Conservation (phyloP, 1,140 invertebrate genomes). For the Chrysoperla carnea region DNA sequence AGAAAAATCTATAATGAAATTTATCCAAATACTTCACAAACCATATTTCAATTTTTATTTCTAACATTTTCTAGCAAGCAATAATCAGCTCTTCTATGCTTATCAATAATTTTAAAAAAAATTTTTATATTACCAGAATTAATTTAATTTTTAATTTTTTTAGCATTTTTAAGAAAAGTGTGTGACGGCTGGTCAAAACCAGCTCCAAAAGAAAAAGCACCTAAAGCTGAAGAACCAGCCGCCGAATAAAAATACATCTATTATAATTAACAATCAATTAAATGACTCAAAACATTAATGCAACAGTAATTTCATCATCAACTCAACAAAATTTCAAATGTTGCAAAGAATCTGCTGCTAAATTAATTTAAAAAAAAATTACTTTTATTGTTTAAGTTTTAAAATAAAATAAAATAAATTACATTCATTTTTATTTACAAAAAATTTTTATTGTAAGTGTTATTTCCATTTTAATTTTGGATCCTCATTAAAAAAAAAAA, state of each 20-base stretch:
- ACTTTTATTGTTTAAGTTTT: slow-evolving; percentile 5
- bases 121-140: slow-evolving; percentile 9
- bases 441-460: not conserved
- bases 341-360: no score
- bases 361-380: not conserved
- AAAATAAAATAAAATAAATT: slow-evolving; percentile 3
- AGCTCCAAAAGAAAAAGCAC: slow-evolving; percentile 10
- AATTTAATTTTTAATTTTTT: slow-evolving; percentile 12
- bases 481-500: no score
- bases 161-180: slow-evolving; percentile 54
- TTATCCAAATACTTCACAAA: no score
- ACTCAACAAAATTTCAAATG: no score
- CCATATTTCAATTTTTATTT: no score
- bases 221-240: slow-evolving; percentile 14
- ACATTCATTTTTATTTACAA: not conserved
- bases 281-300: no score
- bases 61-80: no score
- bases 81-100: not conserved
- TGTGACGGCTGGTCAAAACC: slow-evolving; percentile 33
- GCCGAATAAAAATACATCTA: not conserved
- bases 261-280: slow-evolving; percentile 1
- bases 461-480: no score
- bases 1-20: no score
- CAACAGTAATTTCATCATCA: no score
- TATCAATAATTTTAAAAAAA: slow-evolving; percentile 6